phyloP scores from a whole-genome alignment of 37 sponge, comb jelly and placozoan species.

The Ianthella basta region DNA sequence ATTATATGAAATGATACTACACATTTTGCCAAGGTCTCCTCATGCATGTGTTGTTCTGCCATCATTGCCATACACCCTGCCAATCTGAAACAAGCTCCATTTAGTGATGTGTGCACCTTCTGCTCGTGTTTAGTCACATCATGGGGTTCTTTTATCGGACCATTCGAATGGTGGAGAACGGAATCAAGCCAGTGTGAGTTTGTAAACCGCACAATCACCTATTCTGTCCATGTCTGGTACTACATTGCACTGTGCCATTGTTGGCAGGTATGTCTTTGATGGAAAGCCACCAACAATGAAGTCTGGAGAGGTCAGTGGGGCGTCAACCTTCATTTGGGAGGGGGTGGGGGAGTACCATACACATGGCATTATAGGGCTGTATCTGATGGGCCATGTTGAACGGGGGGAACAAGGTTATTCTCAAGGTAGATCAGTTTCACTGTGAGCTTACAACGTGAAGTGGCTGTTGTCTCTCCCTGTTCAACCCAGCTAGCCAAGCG shows the following conservation, averaged over 20 bases:
- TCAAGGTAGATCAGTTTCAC: no score
- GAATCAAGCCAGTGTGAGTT: constrained; percentile 96
- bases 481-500: constrained; percentile 76
- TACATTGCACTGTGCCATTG: background rate
- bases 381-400: no score
- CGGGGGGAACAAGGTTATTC: no score
- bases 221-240: background rate
- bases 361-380: no score
- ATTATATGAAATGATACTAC: no score
- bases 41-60: no score
- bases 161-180: constrained; percentile 95
- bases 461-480: background rate
- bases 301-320: constrained; percentile 83
- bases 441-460: no score
- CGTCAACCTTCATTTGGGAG: background rate
- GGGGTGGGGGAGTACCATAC: background rate
- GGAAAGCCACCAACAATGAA: constrained; percentile 98
- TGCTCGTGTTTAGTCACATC: constrained; percentile 67
- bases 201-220: background rate
- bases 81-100: no score
- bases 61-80: no score
- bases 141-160: constrained; percentile 98
- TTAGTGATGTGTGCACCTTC: no score
- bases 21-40: no score
- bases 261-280: constrained; percentile 92